Evolutionary conservation across 1,140 invertebrate species (phyloP).

Genomic region (Maniola jurtina): DNA sequence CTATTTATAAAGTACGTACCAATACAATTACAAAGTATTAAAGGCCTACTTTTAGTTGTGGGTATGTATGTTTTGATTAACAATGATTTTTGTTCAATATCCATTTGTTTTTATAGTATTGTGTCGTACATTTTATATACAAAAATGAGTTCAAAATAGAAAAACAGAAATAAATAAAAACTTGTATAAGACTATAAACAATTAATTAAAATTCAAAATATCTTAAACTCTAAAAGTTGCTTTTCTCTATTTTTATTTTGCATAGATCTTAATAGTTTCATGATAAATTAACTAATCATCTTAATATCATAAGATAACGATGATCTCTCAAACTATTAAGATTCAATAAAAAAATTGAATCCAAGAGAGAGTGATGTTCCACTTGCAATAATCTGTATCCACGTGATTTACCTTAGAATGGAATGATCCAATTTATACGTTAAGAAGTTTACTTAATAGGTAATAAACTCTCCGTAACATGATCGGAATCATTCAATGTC

Average conservation of each 20-base stretch:
- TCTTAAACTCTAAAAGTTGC: slow-evolving; percentile 9
- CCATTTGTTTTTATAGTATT: slow-evolving; percentile 17
- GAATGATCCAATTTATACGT: slow-evolving; percentile 35
- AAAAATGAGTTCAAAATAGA: slow-evolving; percentile 17
- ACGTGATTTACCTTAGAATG: slow-evolving; percentile 38
- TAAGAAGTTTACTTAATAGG: slow-evolving; percentile 18
- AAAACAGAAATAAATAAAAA: not conserved
- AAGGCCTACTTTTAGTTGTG: slow-evolving; percentile 26
- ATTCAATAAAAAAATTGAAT: slow-evolving; percentile 60
- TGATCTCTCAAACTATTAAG: slow-evolving; percentile 46
- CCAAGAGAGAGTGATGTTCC: slow-evolving; percentile 50
- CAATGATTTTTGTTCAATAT: slow-evolving; percentile 26
- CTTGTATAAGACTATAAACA: not conserved
- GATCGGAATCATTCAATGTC: slow-evolving; percentile 36
- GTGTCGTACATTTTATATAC: slow-evolving; percentile 28
- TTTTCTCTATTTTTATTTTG: slow-evolving; percentile 14
- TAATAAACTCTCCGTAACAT: not conserved
- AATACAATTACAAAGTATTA: slow-evolving; percentile 27
- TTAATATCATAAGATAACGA: slow-evolving; percentile 17
- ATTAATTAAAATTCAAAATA: not conserved
- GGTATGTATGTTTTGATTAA: slow-evolving; percentile 30
- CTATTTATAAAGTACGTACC: slow-evolving; percentile 54
- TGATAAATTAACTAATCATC: slow-evolving; percentile 18
- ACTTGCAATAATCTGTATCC: slow-evolving; percentile 50
- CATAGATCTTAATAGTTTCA: slow-evolving; percentile 9